Evolutionary conservation across 2,797 vertebrate species (phyloP).

Genomic region (Hozukius guyotensis): DNA sequence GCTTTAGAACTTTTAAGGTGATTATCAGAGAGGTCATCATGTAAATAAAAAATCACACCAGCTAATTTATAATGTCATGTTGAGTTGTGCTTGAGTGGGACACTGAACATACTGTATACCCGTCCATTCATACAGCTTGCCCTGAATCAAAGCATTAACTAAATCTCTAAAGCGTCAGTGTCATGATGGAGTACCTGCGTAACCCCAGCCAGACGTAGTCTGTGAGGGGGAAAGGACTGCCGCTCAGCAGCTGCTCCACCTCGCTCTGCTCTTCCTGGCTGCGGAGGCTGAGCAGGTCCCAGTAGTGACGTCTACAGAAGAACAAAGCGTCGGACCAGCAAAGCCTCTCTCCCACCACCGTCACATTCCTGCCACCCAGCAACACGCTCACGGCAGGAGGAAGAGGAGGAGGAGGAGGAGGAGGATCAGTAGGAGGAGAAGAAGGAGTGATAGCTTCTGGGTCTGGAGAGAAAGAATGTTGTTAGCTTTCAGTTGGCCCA

Average conservation of each 20-base stretch:
- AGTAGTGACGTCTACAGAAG: constrained; percentile 20
- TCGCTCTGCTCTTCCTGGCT: constrained; percentile 21
- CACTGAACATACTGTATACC: background rate
- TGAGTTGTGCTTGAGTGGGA: background rate
- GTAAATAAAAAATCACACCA: background rate
- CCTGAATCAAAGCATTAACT: background rate
- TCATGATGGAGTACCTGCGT: constrained; percentile 18
- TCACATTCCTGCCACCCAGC: background rate
- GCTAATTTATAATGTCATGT: background rate
- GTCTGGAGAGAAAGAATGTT: background rate
- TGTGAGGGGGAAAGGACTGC: constrained; percentile 6
- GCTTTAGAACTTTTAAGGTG: background rate
- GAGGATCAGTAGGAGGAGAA: background rate
- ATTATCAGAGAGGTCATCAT: background rate
- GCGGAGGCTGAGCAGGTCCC: constrained; percentile 38
- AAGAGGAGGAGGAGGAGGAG: background rate
- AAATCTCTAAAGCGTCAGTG: background rate
- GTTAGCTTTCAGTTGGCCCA: background rate
- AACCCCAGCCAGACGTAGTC: constrained; percentile 6
- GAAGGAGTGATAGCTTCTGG: background rate
- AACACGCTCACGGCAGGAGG: background rate
- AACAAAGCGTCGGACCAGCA: constrained; percentile 43
- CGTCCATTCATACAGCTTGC: background rate
- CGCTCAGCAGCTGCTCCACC: constrained; percentile 20
- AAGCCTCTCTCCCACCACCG: constrained; percentile 3